phyloP scores from a whole-genome alignment of 2,888 invertebrate species.

The Neuroscelio doddi region DNA sequence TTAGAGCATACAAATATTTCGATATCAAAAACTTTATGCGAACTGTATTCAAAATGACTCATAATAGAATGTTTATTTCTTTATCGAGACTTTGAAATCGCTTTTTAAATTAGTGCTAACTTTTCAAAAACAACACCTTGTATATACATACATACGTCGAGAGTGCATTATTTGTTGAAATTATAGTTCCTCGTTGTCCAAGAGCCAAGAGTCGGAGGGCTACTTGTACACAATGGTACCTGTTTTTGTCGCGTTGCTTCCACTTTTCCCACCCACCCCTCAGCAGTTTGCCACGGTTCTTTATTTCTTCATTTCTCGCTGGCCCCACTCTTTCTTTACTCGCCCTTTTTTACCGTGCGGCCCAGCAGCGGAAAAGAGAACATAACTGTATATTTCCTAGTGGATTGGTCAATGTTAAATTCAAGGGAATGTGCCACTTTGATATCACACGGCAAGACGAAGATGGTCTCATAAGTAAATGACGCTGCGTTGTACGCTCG shows the following conservation, averaged over 20 bases:
- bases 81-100: background rate
- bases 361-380: slow-evolving; percentile 45
- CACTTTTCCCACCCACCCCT: slow-evolving; percentile 18
- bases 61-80: too few species aligned
- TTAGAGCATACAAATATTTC: too few species aligned
- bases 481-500: slow-evolving; percentile 38
- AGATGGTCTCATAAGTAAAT: slow-evolving; percentile 31
- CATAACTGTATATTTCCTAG: slow-evolving; percentile 53
- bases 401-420: slow-evolving; percentile 46
- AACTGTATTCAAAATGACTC: too few species aligned
- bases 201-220: slow-evolving; percentile 5
- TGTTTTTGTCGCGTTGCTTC: slow-evolving; percentile 47
- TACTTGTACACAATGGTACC: slow-evolving; percentile 49
- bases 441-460: slow-evolving; percentile 20
- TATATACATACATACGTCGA: background rate
- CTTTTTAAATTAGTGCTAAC: background rate
- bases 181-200: background rate
- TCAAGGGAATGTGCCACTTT: slow-evolving; percentile 39
- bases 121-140: background rate
- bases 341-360: slow-evolving; percentile 1
- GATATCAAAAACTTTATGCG: too few species aligned
- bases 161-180: background rate
- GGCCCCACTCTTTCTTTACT: slow-evolving; percentile 32
- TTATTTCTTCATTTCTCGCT: slow-evolving; percentile 31
- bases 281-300: slow-evolving; percentile 19